Percentiles rank a stretch among this genome's conserved stretches.
phyloP scores from a whole-genome alignment of 2,888 invertebrate species.

The Aethes cnicana region DNA sequence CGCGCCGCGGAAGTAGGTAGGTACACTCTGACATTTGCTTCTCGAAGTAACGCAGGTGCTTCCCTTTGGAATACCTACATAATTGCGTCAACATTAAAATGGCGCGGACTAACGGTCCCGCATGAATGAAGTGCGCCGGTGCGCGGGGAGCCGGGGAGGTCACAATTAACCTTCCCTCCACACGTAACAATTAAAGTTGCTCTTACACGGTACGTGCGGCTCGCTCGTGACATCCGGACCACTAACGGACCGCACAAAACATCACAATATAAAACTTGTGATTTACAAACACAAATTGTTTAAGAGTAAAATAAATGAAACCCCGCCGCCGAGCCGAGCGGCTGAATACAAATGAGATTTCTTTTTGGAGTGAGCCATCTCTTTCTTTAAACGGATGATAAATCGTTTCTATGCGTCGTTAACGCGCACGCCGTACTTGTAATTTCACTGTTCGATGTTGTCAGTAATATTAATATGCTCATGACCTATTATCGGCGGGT shows the following conservation, averaged over 20 bases:
- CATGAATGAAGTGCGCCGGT: slow-evolving; percentile 58
- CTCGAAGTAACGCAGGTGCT: slow-evolving; percentile 64
- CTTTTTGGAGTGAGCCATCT: slow-evolving; percentile 72
- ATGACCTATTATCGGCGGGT: slow-evolving; percentile 74
- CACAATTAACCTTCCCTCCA: slow-evolving; percentile 55
- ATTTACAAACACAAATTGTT: slow-evolving; percentile 74
- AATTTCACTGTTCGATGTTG: slow-evolving; percentile 73
- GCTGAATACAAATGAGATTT: slow-evolving; percentile 74
- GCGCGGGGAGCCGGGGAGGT: slow-evolving; percentile 50
- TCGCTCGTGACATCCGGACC: slow-evolving; percentile 64
- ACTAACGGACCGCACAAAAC: slow-evolving; percentile 55
- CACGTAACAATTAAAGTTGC: slow-evolving; percentile 43
- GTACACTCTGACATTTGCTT: slow-evolving; percentile 68
- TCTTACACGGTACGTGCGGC: slow-evolving; percentile 45
- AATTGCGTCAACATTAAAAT: slow-evolving; percentile 50
- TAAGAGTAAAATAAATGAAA: slow-evolving; percentile 70
- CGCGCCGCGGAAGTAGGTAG: slow-evolving; percentile 52
- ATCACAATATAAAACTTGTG: slow-evolving; percentile 65
- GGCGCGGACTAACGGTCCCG: slow-evolving; percentile 58
- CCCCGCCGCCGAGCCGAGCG: slow-evolving; percentile 48
- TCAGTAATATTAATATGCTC: slow-evolving; percentile 76
- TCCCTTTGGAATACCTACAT: slow-evolving; percentile 46
- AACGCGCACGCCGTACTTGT: slow-evolving; percentile 67
- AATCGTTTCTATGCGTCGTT: slow-evolving; percentile 74
- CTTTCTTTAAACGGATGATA: slow-evolving; percentile 70